These are phyloP conservation scores for Brachionus plicatilis DNA, from an alignment of 1,140 invertebrate species.

Conservation along the genomic window DNA sequence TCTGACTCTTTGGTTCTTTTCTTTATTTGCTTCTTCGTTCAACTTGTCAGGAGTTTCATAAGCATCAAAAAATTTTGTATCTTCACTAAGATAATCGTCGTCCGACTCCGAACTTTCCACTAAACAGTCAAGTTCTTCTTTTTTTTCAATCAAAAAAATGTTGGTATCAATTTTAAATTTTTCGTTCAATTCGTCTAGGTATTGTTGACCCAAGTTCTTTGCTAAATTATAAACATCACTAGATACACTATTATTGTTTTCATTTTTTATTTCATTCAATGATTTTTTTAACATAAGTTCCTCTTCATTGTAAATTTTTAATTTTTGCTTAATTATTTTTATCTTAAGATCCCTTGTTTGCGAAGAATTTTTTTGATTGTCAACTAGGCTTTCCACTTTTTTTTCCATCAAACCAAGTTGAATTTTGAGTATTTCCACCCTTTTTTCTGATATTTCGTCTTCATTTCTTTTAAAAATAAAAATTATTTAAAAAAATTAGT, in stretches of 20 bases:
- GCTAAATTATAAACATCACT: neutral
- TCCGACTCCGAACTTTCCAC: neutral
- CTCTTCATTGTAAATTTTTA: constrained; percentile 1
- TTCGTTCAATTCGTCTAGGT: neutral
- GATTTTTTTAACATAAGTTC: neutral
- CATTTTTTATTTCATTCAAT: neutral
- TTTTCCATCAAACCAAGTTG: neutral
- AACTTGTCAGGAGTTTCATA: constrained; percentile 8
- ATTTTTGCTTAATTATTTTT: neutral
- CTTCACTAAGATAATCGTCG: constrained; percentile 10
- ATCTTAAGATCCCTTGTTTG: neutral
- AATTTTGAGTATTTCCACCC: neutral
- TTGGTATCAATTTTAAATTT: neutral
- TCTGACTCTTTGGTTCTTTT: neutral
- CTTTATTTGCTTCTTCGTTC: neutral
- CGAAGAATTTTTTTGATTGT: neutral
- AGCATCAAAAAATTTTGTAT: constrained; percentile 37
- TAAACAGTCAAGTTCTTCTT: neutral
- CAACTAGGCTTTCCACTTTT: neutral
- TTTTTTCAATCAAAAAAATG: neutral
- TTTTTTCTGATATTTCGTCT: constrained; percentile 7
- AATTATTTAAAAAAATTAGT: no score
- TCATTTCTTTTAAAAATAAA: neutral
- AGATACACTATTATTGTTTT: neutral
- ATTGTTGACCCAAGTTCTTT: neutral